Evolutionary conservation across 2,797 vertebrate genomes (phyloP), one percentile per base, ranked within the genome.

Genomic region (Lepidocolaptes lacrymiger): DNA sequence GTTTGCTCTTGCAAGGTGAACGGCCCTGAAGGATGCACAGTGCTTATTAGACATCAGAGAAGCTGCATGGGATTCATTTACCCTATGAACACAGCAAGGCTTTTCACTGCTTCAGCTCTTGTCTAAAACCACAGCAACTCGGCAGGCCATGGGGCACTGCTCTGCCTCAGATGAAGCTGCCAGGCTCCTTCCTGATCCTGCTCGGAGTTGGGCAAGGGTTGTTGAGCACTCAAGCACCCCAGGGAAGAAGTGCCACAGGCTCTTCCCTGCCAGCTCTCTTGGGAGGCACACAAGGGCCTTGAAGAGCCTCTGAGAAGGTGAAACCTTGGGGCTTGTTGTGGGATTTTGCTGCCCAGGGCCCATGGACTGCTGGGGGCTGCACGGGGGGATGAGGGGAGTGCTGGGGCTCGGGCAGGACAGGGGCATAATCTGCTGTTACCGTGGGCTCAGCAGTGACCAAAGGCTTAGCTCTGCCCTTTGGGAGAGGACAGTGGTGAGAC

Each of bases 191-290:
- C 84, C 46, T 76, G 51, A 51, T 64, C 48, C 62, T 3, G 0
- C 27, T 71, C 62, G 36, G 54, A 56, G 12, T 4, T 12, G 4
- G 46, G 43, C 73, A 61, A 36, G 32, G 28, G 32, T 55, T 82
- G 55, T 10, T 1, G 7, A 46, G 73, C 11, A 4, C 37, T 73
- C 0, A 0, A 24, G 20, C n/a, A 44, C 62, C 16, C 21, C 2
- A 3, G 76, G 19, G 20, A 86, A 66, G n/a, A 46, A 49, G 10
- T 63, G 48, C 39, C 3, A 3, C 19, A 4, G 34, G n/a, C 34
- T 48, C 39, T 94, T 10, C 18, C 20, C 36, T 61, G 56, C 44
- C 6, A 3, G 5, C 54, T 88, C 11, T 79, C 43, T 26, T 9
- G 3, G 15, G 41, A 81, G 39, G 39, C 36, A 20, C 1, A 0